Conservation (phyloP, 2,888 invertebrate species). For the Lasioglossum vierecki region DNA sequence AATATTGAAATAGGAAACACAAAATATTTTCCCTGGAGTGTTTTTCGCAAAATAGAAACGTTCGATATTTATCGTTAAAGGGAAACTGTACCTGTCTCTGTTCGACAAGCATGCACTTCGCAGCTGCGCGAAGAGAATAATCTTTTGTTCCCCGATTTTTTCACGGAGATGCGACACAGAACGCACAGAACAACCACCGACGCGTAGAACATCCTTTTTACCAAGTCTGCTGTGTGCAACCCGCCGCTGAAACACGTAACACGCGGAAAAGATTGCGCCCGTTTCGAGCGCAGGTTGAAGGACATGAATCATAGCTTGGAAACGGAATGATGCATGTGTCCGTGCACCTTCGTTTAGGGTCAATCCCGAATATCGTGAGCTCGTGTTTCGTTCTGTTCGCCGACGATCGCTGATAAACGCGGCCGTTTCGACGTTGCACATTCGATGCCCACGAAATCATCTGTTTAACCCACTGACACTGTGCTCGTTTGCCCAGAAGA, state of each 20-base stretch:
- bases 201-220: neutral
- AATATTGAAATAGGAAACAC: neutral
- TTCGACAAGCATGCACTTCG: neutral
- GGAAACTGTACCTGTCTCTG: neutral
- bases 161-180: neutral
- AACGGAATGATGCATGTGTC: constrained; percentile 20
- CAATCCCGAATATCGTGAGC: neutral
- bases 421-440: constrained; percentile 15
- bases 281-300: constrained; percentile 4
- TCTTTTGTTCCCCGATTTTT: neutral
- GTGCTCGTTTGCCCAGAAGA: too few relatives aligned
- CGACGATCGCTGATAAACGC: constrained; percentile 5
- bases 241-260: neutral
- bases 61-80: neutral
- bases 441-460: neutral
- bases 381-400: neutral
- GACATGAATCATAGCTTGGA: constrained; percentile 14
- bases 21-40: neutral
- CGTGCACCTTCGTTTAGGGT: neutral
- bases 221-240: neutral
- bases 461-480: neutral
- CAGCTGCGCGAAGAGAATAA: neutral
- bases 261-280: neutral
- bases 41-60: neutral
- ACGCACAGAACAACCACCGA: neutral